phyloP scores from a whole-genome alignment of 1,140 invertebrate species.

The Trinorchestia longiramus region DNA sequence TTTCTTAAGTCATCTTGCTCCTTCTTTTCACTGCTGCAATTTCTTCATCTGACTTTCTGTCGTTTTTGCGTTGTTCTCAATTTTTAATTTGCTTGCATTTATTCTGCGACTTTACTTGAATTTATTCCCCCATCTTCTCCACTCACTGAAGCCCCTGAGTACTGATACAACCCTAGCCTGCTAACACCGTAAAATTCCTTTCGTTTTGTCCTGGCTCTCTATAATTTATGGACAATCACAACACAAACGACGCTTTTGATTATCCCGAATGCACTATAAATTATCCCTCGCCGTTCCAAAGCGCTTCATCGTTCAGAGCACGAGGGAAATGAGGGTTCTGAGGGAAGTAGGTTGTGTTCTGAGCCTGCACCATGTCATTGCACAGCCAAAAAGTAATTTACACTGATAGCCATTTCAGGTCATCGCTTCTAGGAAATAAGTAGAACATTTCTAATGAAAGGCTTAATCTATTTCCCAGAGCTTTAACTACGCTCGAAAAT shows the following conservation, averaged over 20 bases:
- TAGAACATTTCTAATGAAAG: neutral
- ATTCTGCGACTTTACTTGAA: neutral
- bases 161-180: neutral
- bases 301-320: neutral
- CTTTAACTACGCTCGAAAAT: neutral
- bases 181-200: neutral
- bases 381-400: neutral
- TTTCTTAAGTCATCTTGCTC: too few species aligned
- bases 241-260: constrained; percentile 47
- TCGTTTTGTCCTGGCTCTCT: neutral
- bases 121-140: neutral
- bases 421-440: neutral
- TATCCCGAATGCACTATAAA: constrained; percentile 41
- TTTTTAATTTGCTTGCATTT: neutral
- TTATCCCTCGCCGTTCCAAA: neutral
- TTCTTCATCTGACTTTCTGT: too few species aligned
- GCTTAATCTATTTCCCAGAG: neutral
- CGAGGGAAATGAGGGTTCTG: neutral
- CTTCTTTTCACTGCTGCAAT: too few species aligned
- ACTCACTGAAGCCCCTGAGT: neutral
- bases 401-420: neutral
- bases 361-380: neutral
- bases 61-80: too few species aligned
- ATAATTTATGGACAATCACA: constrained; percentile 45
- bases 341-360: too few species aligned